Evolutionary conservation across 2,888 invertebrate species (phyloP), one percentile per base, ranked within the genome.

Genomic region (Gonocerus acuteangulatus): DNA sequence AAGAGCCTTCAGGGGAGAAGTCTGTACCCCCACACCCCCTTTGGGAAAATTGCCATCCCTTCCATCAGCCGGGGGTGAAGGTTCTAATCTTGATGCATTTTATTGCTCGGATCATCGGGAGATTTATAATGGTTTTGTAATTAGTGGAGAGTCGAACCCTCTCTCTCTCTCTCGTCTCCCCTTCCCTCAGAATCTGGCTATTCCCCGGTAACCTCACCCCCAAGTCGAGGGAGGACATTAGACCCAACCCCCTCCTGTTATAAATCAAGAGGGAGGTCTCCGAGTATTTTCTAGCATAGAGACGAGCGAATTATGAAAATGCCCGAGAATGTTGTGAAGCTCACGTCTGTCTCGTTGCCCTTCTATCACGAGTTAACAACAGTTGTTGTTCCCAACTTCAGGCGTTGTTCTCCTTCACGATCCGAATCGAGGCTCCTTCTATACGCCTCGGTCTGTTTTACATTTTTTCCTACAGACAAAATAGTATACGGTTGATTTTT

Each of bases 81-180:
- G 9, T n/a, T n/a, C 15, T 65, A 65, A 65, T 65, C 65, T 65
- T 65, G 65, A 65, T 65, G 65, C 65, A 65, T 65, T 65, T 65
- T 65, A 65, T 65, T 62, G 65, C 65, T 62, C 42, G 48, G 57
- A 63, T 63, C 65, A 65, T 65, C 62, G 65, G n/a, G 60, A 63
- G 65, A 65, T 65, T 65, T 65, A 65, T 65, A 65, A 65, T 65
- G 65, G 65, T 65, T 65, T 65, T 61, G 65, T 65, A 65, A 65
- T 65, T 65, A 65, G 65, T 62, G 65, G 59, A 61, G 59, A 21
- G 27, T 27, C 9, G 4, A n/a, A 15, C 39, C 39, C 15, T n/a
- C 15, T 15, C 15, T 39, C 39, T 39, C 39, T 39, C 39, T n/a
- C n/a, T 13, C n/a, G 3, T n/a, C 15, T 39, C 39, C 32, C 32